Evolutionary conservation across 1,140 invertebrate species (phyloP).

Genomic region (Macrotrachela quadricornifera): DNA sequence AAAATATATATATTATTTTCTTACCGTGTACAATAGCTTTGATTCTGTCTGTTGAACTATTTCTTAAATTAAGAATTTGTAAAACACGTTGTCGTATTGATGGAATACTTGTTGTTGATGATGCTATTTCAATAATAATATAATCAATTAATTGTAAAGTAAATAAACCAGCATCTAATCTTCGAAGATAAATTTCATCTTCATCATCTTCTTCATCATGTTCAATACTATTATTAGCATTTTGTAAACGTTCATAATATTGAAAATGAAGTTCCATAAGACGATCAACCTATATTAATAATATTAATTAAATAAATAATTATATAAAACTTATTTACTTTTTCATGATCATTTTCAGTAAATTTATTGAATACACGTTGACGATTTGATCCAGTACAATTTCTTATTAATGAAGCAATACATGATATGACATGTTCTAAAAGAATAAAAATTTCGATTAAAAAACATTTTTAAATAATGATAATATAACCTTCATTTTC

Average conservation of each 20-base stretch:
- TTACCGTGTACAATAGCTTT: background rate
- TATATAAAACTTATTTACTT: slow-evolving; percentile 28
- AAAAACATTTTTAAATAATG: background rate
- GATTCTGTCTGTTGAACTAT: background rate
- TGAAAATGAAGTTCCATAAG: slow-evolving; percentile 4
- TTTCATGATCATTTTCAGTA: slow-evolving; percentile 91
- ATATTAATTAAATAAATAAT: no score
- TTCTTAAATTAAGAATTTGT: slow-evolving; percentile 4
- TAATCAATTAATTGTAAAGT: slow-evolving; percentile 6
- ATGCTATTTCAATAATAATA: slow-evolving; percentile 1
- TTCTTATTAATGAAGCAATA: slow-evolving; percentile 70
- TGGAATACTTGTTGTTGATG: background rate
- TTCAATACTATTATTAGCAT: background rate
- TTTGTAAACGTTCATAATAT: slow-evolving; percentile 1
- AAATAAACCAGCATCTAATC: slow-evolving; percentile 4
- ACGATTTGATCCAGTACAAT: slow-evolving; percentile 65
- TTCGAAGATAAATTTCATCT: slow-evolving; percentile 3
- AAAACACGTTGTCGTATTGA: slow-evolving; percentile 1
- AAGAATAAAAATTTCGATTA: background rate
- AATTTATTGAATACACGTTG: slow-evolving; percentile 81
- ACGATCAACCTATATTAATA: background rate
- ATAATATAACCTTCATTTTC: slow-evolving; percentile 1
- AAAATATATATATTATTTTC: background rate
- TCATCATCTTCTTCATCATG: background rate
- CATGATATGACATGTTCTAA: slow-evolving; percentile 79